Conservation (phyloP, 2,888 invertebrate species). For the Phlogophora meticulosa region DNA sequence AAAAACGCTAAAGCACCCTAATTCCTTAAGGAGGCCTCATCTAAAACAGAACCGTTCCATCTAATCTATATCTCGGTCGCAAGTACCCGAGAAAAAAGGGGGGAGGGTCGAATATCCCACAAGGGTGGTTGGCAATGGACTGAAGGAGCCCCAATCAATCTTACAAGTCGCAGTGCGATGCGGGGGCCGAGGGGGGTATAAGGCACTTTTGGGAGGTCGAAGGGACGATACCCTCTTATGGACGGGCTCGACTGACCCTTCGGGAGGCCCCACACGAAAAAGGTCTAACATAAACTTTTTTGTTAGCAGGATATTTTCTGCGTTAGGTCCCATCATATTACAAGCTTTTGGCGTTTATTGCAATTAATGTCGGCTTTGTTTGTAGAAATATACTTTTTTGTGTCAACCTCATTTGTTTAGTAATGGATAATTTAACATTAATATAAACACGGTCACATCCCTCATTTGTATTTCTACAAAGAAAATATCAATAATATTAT, state of each 20-base stretch:
- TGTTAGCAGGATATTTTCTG: conserved; percentile 76
- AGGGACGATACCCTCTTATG: conserved; percentile 90
- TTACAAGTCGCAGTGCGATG: conserved; percentile 89
- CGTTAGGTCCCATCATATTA: conserved; percentile 64
- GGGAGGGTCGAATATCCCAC: conserved; percentile 88
- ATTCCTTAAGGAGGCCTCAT: conserved; percentile 50
- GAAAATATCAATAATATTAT: not conserved
- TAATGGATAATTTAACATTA: conserved; percentile 12
- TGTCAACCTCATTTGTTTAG: conserved; percentile 9
- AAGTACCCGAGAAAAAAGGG: conserved; percentile 87
- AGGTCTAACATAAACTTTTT: conserved; percentile 87
- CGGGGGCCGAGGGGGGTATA: conserved; percentile 69
- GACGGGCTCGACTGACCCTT: conserved; percentile 87
- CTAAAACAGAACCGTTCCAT: conserved; percentile 76
- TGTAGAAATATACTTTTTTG: conserved; percentile 13
- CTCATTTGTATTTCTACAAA: not conserved
- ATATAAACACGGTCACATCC: not conserved
- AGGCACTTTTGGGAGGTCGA: conserved; percentile 82
- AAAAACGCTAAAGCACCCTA: conserved; percentile 41
- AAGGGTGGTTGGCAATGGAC: conserved; percentile 89
- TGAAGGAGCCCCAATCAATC: conserved; percentile 92
- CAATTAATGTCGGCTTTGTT: conserved; percentile 56
- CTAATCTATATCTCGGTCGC: conserved; percentile 75
- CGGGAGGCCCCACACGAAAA: conserved; percentile 79
- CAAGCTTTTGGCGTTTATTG: conserved; percentile 60